phyloP scores from a whole-genome alignment of 2,113 vertebrate species.

The Scomber scombrus region DNA sequence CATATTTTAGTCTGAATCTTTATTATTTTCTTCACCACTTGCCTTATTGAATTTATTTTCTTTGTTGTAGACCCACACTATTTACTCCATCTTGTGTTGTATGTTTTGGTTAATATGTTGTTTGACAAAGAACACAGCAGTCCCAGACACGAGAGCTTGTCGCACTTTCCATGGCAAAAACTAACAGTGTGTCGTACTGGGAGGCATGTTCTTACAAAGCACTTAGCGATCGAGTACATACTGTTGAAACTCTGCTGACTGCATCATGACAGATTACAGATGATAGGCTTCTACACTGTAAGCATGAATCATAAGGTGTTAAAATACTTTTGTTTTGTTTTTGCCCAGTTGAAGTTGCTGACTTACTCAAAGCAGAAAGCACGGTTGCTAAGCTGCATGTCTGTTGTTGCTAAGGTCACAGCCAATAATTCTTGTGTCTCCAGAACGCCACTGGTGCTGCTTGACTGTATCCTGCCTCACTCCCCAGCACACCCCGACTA shows the following conservation, averaged over 20 bases:
- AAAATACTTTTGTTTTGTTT: not conserved
- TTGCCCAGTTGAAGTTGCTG: constrained; percentile 87
- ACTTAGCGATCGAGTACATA: constrained; percentile 1
- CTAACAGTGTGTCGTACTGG: constrained; percentile 64
- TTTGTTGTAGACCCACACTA: constrained; percentile 53
- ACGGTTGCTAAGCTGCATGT: constrained; percentile 79
- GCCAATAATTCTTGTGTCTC: constrained; percentile 48
- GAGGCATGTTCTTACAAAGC: constrained; percentile 61
- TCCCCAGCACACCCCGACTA: constrained; percentile 47
- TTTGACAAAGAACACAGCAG: constrained; percentile 47
- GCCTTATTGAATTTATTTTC: constrained; percentile 13
- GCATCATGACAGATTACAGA: constrained; percentile 26
- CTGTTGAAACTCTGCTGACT: constrained; percentile 35
- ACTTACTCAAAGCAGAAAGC: constrained; percentile 85
- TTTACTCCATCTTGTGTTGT: constrained; percentile 64
- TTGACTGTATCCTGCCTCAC: constrained; percentile 71
- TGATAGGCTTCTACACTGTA: constrained; percentile 18
- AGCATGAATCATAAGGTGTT: constrained; percentile 54
- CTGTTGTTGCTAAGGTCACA: constrained; percentile 61
- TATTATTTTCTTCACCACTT: not conserved
- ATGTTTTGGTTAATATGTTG: constrained; percentile 63
- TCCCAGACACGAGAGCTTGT: constrained; percentile 83
- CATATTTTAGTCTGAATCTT: not conserved
- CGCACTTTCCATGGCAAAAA: constrained; percentile 74
- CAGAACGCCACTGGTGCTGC: constrained; percentile 70